Evolutionary conservation across 2,888 invertebrate species (phyloP), one percentile per base, ranked within the genome.

Genomic region (Beris chalybata): DNA sequence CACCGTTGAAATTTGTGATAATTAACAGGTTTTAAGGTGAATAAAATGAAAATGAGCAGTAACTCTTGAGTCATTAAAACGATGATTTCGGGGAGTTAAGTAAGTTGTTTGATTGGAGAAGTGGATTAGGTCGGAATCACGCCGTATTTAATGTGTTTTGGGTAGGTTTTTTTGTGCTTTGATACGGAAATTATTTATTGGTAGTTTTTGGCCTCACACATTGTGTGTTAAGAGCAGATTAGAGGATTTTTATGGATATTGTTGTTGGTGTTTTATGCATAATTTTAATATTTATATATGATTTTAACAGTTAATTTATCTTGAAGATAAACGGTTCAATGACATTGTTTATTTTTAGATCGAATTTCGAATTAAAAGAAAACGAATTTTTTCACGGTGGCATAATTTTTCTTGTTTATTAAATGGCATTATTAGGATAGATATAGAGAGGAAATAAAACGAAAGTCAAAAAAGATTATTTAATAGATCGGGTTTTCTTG

Each of bases 1-100:
- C 61, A 61, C 52, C 43, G 50, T 61, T 61, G 52, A 61, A 38
- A 61, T 61, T 61, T 61, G 61, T 61, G 61, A 61, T 61, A 61
- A 61, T 61, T 61, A 61, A 61, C 61, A 61, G 52, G 52, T 61
- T 61, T 38, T 50, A 61, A 61, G 61, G 61, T 61, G 61, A 61
- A 61, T 50, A 61, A 61, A 61, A 61, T 61, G 61, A 61, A 61
- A 61, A 61, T 61, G 52, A 52, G 61, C 61, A 4, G 50, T 50
- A 22, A 59, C 50, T 38, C 61, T 61, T 50, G 22, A 61, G 61
- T 61, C 61, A 50, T 61, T 61, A 59, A 47, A n/a, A 48, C 12
- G 52, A 52, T 50, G 50, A 15, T 5, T 50, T 44, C 50, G 5
- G 30, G 15, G 44, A 56, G 56, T 30, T 56, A 56, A 58, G 45